Evolutionary conservation across 2,888 invertebrate species (phyloP).

Genomic region (Xestoiulus laeticollis): DNA sequence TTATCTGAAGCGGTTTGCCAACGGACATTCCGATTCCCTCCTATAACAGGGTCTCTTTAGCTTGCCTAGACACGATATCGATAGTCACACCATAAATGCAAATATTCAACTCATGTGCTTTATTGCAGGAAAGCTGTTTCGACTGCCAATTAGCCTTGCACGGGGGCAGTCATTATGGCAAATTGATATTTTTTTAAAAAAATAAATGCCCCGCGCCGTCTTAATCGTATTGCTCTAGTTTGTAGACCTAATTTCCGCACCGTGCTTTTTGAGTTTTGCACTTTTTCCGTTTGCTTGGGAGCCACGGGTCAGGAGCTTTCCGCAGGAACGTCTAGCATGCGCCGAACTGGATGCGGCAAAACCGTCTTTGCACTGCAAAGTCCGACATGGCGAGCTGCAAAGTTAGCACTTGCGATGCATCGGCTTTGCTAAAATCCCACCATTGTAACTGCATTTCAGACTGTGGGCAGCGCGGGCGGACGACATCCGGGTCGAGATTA

Average conservation of each 20-base stretch:
- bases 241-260: slow-evolving; percentile 7
- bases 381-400: not conserved
- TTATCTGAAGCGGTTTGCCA: no score
- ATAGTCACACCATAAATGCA: not conserved
- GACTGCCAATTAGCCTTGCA: not conserved
- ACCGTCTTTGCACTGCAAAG: not conserved
- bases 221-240: not conserved
- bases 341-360: not conserved
- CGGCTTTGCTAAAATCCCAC: slow-evolving; percentile 22
- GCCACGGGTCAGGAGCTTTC: not conserved
- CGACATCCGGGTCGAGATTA: slow-evolving; percentile 1
- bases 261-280: slow-evolving; percentile 8
- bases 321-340: not conserved
- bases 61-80: not conserved
- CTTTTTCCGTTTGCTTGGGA: slow-evolving; percentile 32
- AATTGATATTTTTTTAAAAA: not conserved
- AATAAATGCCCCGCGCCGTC: not conserved
- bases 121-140: not conserved
- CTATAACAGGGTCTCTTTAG: not conserved
- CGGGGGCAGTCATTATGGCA: not conserved
- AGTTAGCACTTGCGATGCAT: not conserved
- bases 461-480: not conserved
- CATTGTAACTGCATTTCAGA: slow-evolving; percentile 35
- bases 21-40: no score
- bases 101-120: no score